These are phyloP conservation scores for Cantharis rufa DNA, from an alignment of 2,888 invertebrate genomes.

Conservation along the genomic window DNA sequence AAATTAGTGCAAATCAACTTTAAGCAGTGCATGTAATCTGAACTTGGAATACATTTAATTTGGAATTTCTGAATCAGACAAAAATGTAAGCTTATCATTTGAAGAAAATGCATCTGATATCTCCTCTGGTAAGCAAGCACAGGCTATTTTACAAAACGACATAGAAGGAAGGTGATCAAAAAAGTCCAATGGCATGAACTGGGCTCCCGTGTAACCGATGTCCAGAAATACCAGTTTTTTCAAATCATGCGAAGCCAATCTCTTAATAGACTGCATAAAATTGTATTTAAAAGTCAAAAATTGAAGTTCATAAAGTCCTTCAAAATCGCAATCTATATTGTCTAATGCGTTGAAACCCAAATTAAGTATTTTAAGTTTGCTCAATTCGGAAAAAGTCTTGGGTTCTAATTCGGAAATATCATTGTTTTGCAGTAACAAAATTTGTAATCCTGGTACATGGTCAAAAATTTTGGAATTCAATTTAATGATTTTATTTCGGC, in stretches of 20 bases:
- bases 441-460: neutral
- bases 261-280: neutral
- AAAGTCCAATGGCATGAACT: neutral
- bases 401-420: neutral
- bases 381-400: neutral
- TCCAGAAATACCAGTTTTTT: neutral
- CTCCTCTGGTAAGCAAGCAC: neutral
- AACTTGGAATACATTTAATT: neutral
- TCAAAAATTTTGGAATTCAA: neutral
- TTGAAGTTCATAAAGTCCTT: neutral
- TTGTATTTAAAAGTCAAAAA: neutral
- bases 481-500: neutral
- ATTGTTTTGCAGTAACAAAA: neutral
- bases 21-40: neutral
- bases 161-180: conserved; percentile 5
- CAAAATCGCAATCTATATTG: neutral
- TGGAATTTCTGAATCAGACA: neutral
- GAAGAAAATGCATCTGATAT: neutral
- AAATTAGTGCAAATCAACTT: neutral
- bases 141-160: neutral
- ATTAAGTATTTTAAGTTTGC: neutral
- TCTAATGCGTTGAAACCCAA: neutral
- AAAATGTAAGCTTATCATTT: neutral
- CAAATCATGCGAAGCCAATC: neutral
- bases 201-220: neutral